Evolutionary conservation across 2,113 vertebrate species (phyloP), one percentile per base, ranked within the genome.

Genomic region (Pseudorhombus dupliciocellatus): DNA sequence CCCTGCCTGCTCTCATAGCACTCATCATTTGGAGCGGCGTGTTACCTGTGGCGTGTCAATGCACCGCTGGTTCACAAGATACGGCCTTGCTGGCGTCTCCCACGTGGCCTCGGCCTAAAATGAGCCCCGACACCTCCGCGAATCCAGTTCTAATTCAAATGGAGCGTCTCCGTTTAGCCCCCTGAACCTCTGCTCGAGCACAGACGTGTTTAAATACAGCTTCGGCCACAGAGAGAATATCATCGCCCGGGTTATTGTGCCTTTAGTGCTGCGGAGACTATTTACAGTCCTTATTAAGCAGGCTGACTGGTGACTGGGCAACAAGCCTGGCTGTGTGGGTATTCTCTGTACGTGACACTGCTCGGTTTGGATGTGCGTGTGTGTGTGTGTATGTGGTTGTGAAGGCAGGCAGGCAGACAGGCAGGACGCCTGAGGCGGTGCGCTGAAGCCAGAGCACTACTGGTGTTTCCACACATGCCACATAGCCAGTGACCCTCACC

Each of bases 381-480:
- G 61, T 70, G 48, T 60, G 12, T 67, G 44, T 52, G 31, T 58
- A 53, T 66, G 56, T 40, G 11, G 5, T 5, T 61, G 12, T 66
- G 51, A 46, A 25, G 55, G 55, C 5, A 60, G 63, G 53, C 42
- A 56, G 20, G 61, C 21, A 66, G 44, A 46, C 68, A 48, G 71
- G 76, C 69, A 73, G 66, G 86, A 72, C 3, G 82, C 85, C 82
- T 66, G 59, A 87, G 85, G 86, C 76, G 14, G 59, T 62, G 63
- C 64, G 62, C 53, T 75, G 73, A 73, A 79, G 83, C 81, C 65
- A 73, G 68, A 72, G 68, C 57, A 59, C 58, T 54, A 61, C 84
- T 86, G 86, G 80, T 88, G 89, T 85, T 91, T 90, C 84, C 86
- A 89, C 90, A 86, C 88, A 88, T 91, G 84, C 86, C 90, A 71